These are phyloP conservation scores for Polietes domitor DNA, from an alignment of 2,888 invertebrate species.

Conservation along the genomic window DNA sequence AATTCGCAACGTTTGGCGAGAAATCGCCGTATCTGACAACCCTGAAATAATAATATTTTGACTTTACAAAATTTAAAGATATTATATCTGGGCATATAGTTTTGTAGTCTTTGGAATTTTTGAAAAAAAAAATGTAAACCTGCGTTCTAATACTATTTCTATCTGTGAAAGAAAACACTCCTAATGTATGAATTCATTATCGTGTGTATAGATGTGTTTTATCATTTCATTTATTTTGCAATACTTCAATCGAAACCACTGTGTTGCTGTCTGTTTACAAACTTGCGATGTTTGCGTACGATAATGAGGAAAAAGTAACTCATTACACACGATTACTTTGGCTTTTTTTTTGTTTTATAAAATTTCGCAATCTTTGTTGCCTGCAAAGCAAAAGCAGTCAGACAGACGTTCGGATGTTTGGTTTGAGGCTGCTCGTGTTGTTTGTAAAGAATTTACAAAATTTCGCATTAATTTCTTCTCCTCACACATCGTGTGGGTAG, in stretches of 20 bases:
- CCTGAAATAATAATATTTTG: too few species aligned
- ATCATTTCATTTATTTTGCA: too few species aligned
- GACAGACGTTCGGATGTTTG: not conserved
- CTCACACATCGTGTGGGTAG: not conserved
- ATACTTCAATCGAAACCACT: slow-evolving; percentile 16
- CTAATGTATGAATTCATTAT: too few species aligned
- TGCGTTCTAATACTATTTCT: too few species aligned
- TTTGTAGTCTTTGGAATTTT: too few species aligned
- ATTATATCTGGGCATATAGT: too few species aligned
- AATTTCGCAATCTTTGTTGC: slow-evolving; percentile 17
- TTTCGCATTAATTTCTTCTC: slow-evolving; percentile 33
- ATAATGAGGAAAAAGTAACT: slow-evolving; percentile 54
- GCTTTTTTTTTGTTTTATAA: slow-evolving; percentile 9
- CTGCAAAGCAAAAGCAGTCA: not conserved
- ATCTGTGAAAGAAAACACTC: too few species aligned
- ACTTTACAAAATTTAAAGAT: too few species aligned
- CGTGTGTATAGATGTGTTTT: too few species aligned
- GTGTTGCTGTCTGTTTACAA: not conserved
- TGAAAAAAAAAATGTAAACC: too few species aligned
- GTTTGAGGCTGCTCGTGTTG: slow-evolving; percentile 9
- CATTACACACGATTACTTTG: slow-evolving; percentile 49
- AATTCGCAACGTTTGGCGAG: too few species aligned
- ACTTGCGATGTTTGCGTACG: slow-evolving; percentile 19
- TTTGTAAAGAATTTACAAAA: slow-evolving; percentile 41
- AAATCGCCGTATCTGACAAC: too few species aligned